Percentiles rank a stretch among this genome's conserved stretches.
These are phyloP conservation scores for Hypena proboscidalis DNA, from an alignment of 2,888 invertebrate genomes.

Conservation along the genomic window DNA sequence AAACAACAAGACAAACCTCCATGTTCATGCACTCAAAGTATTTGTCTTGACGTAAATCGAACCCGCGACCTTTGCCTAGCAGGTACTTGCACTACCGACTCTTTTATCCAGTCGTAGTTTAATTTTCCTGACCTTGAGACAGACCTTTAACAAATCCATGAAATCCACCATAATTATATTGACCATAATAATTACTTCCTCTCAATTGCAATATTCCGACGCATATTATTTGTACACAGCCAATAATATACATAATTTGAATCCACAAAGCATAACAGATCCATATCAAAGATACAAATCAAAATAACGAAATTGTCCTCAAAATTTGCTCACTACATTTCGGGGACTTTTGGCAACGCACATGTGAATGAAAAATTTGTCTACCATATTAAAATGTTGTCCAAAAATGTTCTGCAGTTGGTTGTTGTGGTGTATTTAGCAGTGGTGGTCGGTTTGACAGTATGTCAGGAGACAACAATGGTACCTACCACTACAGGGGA, in stretches of 20 bases:
- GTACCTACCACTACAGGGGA: conserved; percentile 59
- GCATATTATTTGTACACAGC: conserved; percentile 10
- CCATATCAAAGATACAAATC: conserved; percentile 39
- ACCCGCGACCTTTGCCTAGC: too few species aligned
- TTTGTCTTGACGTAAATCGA: too few species aligned
- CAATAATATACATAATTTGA: conserved; percentile 18
- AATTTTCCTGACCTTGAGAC: too few species aligned
- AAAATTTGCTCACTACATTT: conserved; percentile 19
- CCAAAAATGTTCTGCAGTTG: conserved; percentile 45
- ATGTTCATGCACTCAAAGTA: too few species aligned
- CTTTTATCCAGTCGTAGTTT: too few species aligned
- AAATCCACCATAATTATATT: too few species aligned
- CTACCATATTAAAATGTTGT: conserved; percentile 39
- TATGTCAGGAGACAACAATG: conserved; percentile 66
- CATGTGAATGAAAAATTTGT: conserved; percentile 9
- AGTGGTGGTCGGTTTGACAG: conserved; percentile 51
- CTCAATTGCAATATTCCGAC: conserved; percentile 6
- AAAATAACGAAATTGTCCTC: conserved; percentile 25
- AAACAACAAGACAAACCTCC: too few species aligned
- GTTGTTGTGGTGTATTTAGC: conserved; percentile 50
- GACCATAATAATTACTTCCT: conserved; percentile 15
- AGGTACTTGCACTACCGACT: too few species aligned
- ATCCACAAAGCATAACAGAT: conserved; percentile 33
- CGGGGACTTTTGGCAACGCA: conserved; percentile 9
- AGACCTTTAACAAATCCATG: too few species aligned